Evolutionary conservation across 2,888 invertebrate species (phyloP).

Genomic region (Drosophila phalerata): DNA sequence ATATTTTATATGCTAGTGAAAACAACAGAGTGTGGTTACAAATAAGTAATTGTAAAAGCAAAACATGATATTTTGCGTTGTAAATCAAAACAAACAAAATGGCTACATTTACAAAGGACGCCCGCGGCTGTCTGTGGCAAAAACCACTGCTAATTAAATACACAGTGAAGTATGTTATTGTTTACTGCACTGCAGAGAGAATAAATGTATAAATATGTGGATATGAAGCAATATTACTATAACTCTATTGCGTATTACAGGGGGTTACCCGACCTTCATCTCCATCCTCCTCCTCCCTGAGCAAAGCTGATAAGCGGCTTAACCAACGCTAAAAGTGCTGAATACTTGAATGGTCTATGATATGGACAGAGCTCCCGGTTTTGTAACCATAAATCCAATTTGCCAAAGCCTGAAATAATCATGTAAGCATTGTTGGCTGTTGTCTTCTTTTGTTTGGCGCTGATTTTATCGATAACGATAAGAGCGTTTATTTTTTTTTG

Average conservation of each 20-base stretch:
- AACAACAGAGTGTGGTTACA: not conserved
- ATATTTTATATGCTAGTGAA: not conserved
- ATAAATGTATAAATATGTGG: not conserved
- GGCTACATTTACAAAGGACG: not conserved
- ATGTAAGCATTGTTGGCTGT: not conserved
- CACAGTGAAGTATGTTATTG: not conserved
- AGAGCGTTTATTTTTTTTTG: not conserved
- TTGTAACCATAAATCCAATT: constrained; percentile 40
- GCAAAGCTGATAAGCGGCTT: constrained; percentile 80
- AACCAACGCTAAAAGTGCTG: constrained; percentile 55
- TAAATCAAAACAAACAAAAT: not conserved
- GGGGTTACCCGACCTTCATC: constrained; percentile 8
- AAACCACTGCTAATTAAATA: constrained; percentile 21
- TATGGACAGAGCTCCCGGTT: constrained; percentile 7
- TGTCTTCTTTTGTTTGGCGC: not conserved
- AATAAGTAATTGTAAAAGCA: constrained; percentile 1
- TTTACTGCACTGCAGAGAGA: constrained; percentile 11
- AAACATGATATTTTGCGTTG: not conserved
- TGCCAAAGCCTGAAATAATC: constrained; percentile 26
- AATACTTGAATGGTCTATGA: constrained; percentile 10
- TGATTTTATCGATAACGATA: not conserved
- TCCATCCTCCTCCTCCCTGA: not conserved
- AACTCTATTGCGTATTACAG: constrained; percentile 30
- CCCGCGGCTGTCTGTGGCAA: not conserved
- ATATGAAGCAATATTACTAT: constrained; percentile 3